Percentiles rank a stretch among this genome's conserved stretches.
Evolutionary conservation across 2,888 invertebrate species (phyloP).

Genomic region (Sclerodermus sp.): DNA sequence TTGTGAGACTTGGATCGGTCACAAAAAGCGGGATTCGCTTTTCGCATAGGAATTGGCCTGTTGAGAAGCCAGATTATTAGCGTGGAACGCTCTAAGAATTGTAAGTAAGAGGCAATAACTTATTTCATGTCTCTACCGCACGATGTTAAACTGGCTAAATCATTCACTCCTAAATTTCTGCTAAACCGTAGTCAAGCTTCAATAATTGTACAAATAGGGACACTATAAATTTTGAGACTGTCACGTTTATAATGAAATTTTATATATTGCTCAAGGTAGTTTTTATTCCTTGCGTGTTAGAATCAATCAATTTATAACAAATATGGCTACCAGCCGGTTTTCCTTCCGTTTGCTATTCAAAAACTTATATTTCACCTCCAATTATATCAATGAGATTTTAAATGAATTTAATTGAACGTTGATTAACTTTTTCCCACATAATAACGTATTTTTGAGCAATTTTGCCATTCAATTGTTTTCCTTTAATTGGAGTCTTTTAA

Average conservation of each 20-base stretch:
- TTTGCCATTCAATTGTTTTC: no score
- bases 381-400: no score
- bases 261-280: background rate
- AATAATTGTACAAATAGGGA: no score
- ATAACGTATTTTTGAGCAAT: no score
- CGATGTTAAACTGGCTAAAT: constrained; percentile 11
- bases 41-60: constrained; percentile 56
- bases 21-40: constrained; percentile 59
- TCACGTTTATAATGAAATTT: no score
- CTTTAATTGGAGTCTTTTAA: no score
- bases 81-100: constrained; percentile 25
- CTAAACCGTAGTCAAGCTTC: no score
- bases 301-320: constrained; percentile 45
- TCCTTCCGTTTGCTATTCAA: constrained; percentile 7
- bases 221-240: no score
- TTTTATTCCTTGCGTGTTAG: constrained; percentile 17
- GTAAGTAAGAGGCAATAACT: constrained; percentile 36
- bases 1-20: constrained; percentile 58
- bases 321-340: constrained; percentile 50
- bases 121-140: constrained; percentile 18
- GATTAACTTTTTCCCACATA: no score
- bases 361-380: background rate
- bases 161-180: no score
- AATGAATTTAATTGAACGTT: no score
- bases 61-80: constrained; percentile 29